Percentiles rank a stretch among this genome's conserved stretches.
These are phyloP conservation scores for Trichacis sp. DNA, from an alignment of 2,888 invertebrate species.

Conservation along the genomic window DNA sequence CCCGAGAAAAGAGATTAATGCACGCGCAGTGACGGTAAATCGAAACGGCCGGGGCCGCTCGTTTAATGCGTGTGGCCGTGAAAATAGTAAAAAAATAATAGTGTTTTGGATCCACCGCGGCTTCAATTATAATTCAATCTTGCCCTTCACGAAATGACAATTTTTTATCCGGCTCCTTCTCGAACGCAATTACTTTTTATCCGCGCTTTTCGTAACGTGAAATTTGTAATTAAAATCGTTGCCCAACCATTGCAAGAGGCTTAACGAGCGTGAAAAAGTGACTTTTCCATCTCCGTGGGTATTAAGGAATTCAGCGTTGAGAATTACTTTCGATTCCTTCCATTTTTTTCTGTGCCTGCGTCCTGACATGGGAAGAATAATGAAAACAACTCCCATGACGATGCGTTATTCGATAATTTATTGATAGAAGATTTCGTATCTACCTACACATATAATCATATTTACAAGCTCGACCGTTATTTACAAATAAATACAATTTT, in stretches of 20 bases:
- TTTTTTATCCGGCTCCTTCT: background rate
- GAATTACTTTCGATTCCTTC: too few relatives aligned
- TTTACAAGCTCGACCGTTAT: constrained; percentile 44
- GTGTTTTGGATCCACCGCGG: background rate
- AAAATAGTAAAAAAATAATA: constrained; percentile 25
- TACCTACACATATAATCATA: constrained; percentile 33
- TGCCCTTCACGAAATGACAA: background rate
- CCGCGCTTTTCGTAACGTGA: background rate
- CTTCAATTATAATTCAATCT: background rate
- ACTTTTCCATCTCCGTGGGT: background rate
- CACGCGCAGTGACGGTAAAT: constrained; percentile 20
- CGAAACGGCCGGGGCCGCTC: constrained; percentile 29
- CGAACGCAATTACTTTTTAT: background rate
- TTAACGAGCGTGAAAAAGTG: background rate
- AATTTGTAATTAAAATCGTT: background rate
- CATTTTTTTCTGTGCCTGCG: background rate
- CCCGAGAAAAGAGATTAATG: constrained; percentile 38
- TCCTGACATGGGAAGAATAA: background rate
- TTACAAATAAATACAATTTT: constrained; percentile 65
- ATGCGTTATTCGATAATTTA: background rate
- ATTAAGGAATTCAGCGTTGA: background rate
- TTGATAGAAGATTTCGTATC: constrained; percentile 28
- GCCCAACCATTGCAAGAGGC: too few relatives aligned
- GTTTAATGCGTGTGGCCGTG: constrained; percentile 37
- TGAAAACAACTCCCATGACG: background rate